Base-by-base conservation (phyloP, 2,113 vertebrate genomes). In the Mionectes macconnelli region DNA sequence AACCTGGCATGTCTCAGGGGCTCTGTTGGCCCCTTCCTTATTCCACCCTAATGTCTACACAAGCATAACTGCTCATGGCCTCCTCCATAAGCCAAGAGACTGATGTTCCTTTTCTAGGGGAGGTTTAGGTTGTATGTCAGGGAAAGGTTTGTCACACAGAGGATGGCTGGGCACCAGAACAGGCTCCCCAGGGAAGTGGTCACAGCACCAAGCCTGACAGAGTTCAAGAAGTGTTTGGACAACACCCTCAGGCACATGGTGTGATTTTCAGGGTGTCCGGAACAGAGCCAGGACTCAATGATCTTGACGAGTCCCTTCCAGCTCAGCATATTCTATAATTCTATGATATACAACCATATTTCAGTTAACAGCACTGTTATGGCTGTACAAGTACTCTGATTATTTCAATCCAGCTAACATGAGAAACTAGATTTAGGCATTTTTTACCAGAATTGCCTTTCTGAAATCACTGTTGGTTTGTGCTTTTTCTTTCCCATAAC, bases 1-100 rank as follows among this genome's bases (percentile, higher is more conserved):
- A 73, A 6, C 44, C 84, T 40, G 44, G 9, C 0, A 0, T 6
- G 18, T 64, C 53, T 22, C 24, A 8, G 47, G 22, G 11, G 15
- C 19, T 76, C 63, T n/a, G 25, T 2, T 8, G 3, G 14, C 4
- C 66, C 60, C 27, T 47, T 55, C 52, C 57, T 56, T 49, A 42
- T 53, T 6, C 31, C 7, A 4, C 21, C 20, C 49, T 23, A 57
- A 28, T 39, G 59, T 7, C 39, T 16, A 10, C 30, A 30, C 10
- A 4, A 52, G 57, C 37, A 53, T 52, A 72, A n/a, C 30, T 47
- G 37, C 49, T 57, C 75, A 2, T 1, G 4, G 53, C 49, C 59
- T 53, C 64, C 31, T 68, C 49, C 27, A 19, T 25, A 20, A 44
- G 64, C 69, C 72, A 45, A 68, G 45, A 31, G 17, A 44, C 35